phyloP scores from a whole-genome alignment of 2,888 invertebrate species.

The Tachina lurida region DNA sequence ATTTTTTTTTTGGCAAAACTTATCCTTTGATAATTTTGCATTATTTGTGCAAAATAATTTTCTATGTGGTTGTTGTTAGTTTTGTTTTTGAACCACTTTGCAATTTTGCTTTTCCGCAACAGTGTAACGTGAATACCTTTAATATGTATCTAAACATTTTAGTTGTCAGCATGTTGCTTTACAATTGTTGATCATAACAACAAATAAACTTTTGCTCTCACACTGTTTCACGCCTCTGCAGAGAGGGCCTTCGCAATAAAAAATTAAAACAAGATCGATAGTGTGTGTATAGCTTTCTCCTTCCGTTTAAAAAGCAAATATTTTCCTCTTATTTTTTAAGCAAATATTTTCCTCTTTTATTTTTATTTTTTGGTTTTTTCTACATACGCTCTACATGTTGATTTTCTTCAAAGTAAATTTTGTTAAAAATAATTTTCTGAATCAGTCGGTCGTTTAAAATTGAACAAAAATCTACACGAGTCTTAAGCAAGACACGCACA shows the following conservation, averaged over 20 bases:
- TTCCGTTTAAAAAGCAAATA: background rate
- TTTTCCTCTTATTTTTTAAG: background rate
- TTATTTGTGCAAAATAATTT: too few species aligned
- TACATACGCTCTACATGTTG: conserved; percentile 49
- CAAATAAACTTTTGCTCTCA: too few species aligned
- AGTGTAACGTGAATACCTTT: too few species aligned
- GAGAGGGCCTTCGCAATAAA: background rate
- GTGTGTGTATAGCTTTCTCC: background rate
- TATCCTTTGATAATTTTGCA: too few species aligned
- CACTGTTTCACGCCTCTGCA: too few species aligned
- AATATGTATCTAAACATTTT: too few species aligned
- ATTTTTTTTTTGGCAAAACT: too few species aligned
- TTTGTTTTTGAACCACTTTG: too few species aligned
- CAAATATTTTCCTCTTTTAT: conserved; percentile 15
- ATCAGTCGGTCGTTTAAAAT: conserved; percentile 68
- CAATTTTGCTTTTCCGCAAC: too few species aligned
- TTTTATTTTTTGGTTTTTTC: conserved; percentile 43
- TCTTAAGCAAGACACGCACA: conserved; percentile 31
- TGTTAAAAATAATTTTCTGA: conserved; percentile 63
- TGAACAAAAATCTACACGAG: conserved; percentile 68
- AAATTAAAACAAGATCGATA: background rate
- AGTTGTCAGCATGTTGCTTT: too few species aligned
- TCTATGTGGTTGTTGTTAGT: too few species aligned
- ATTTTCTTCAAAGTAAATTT: conserved; percentile 53
- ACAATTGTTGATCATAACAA: too few species aligned